Conservation (phyloP, 37 sponge, comb jelly and placozoan species). For the Beroe forskalii region DNA sequence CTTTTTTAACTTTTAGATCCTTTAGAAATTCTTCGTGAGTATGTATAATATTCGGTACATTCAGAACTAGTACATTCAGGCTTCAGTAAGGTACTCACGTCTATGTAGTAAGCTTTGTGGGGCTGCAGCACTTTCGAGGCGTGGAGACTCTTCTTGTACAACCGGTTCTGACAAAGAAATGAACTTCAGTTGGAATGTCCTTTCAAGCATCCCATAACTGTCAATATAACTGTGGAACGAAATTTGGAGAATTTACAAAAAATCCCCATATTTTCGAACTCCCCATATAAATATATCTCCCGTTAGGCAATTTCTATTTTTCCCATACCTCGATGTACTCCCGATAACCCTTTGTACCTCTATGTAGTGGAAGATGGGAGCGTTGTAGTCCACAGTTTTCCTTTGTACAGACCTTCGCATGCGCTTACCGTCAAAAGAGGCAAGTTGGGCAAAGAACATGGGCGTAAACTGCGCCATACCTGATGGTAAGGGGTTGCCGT, state of each 20-base stretch:
- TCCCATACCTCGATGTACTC: too few relatives aligned
- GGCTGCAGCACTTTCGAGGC: conserved; percentile 82
- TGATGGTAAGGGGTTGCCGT: neutral
- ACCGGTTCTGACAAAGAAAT: conserved; percentile 77
- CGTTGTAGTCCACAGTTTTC: conserved; percentile 85
- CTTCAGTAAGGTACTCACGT: conserved; percentile 31
- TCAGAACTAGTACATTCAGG: too few relatives aligned
- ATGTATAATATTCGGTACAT: too few relatives aligned
- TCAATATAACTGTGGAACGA: too few relatives aligned
- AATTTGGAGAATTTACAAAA: too few relatives aligned
- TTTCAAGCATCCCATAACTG: too few relatives aligned
- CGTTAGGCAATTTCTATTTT: too few relatives aligned
- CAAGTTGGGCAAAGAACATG: conserved; percentile 26
- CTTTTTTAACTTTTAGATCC: too few relatives aligned
- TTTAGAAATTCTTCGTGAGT: too few relatives aligned
- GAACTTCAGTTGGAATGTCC: neutral
- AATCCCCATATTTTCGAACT: too few relatives aligned
- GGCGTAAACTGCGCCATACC: conserved; percentile 18
- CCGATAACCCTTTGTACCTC: too few relatives aligned
- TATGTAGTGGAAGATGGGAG: conserved; percentile 73
- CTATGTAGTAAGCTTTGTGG: conserved; percentile 59
- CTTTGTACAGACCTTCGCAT: conserved; percentile 67
- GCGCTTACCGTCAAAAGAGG: conserved; percentile 66
- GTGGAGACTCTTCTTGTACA: conserved; percentile 79
- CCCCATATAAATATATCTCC: too few relatives aligned